Percentiles rank a stretch among this genome's conserved stretches.
phyloP scores from a whole-genome alignment of 2,888 invertebrate genomes.

The Drosophila lutescens region DNA sequence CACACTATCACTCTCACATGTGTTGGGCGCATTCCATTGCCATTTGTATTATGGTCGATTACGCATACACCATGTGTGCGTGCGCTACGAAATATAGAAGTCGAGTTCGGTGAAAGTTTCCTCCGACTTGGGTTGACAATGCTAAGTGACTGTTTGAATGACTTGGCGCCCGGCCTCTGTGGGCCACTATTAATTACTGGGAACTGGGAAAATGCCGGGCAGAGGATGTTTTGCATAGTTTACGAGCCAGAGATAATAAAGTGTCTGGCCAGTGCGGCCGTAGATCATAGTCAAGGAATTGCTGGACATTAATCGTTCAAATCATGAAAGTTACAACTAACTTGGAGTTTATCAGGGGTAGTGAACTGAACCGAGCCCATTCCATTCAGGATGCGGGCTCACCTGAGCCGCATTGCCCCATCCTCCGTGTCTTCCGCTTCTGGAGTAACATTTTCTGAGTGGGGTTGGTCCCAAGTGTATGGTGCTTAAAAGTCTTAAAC shows the following conservation, averaged over 20 bases:
- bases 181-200: constrained; percentile 45
- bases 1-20: background rate
- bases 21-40: constrained; percentile 19
- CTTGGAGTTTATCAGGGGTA: constrained; percentile 12
- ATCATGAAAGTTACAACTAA: constrained; percentile 45
- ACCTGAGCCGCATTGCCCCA: constrained; percentile 33
- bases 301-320: constrained; percentile 51
- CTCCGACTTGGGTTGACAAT: constrained; percentile 38
- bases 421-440: background rate
- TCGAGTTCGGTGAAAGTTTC: constrained; percentile 44
- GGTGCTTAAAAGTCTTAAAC: constrained; percentile 52
- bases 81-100: constrained; percentile 2
- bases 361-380: background rate
- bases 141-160: constrained; percentile 54
- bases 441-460: constrained; percentile 18
- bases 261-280: constrained; percentile 33
- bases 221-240: constrained; percentile 48
- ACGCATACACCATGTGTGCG: constrained; percentile 60
- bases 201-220: constrained; percentile 10
- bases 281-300: constrained; percentile 48
- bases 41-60: constrained; percentile 50
- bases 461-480: constrained; percentile 38
- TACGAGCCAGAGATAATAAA: constrained; percentile 46
- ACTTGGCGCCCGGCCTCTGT: constrained; percentile 35
- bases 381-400: constrained; percentile 3